These are phyloP conservation scores for Cyprinus carpio DNA, from an alignment of 2,113 vertebrate genomes.

Conservation along the genomic window DNA sequence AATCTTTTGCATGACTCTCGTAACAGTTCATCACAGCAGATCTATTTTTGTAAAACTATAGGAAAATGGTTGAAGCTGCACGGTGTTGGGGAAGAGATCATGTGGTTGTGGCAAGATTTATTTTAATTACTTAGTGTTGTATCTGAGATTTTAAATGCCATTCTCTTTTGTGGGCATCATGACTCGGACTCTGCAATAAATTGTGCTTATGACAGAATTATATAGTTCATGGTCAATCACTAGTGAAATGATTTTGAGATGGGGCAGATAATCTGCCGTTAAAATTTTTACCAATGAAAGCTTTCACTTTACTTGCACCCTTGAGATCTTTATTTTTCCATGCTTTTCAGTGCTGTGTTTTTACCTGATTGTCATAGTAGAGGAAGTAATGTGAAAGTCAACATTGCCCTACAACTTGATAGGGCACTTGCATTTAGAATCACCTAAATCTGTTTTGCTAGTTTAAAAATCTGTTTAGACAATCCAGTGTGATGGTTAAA, in stretches of 20 bases:
- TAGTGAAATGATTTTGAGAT: conserved; percentile 38
- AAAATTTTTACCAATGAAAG: conserved; percentile 55
- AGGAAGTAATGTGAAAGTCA: conserved; percentile 63
- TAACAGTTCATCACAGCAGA: conserved; percentile 50
- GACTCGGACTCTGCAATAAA: conserved; percentile 48
- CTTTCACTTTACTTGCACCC: conserved; percentile 44
- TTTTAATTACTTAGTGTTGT: conserved; percentile 21
- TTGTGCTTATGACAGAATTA: conserved; percentile 45
- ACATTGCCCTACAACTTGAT: conserved; percentile 60
- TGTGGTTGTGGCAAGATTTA: background rate
- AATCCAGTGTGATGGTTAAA: conserved; percentile 71
- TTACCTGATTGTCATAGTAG: conserved; percentile 63
- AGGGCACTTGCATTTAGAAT: conserved; percentile 53
- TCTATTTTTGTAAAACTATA: conserved; percentile 59
- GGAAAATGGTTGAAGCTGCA: conserved; percentile 17
- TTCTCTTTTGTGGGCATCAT: conserved; percentile 19
- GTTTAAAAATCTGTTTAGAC: conserved; percentile 63
- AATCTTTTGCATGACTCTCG: conserved; percentile 52
- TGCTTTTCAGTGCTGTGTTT: conserved; percentile 54
- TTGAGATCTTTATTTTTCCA: conserved; percentile 38
- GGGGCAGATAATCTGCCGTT: conserved; percentile 47
- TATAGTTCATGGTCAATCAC: conserved; percentile 48
- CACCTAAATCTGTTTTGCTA: conserved; percentile 63
- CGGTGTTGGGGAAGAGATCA: background rate
- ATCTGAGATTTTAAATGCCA: conserved; percentile 30